Base-by-base conservation (phyloP, 1,140 invertebrate genomes). In the Batillaria attramentaria region DNA sequence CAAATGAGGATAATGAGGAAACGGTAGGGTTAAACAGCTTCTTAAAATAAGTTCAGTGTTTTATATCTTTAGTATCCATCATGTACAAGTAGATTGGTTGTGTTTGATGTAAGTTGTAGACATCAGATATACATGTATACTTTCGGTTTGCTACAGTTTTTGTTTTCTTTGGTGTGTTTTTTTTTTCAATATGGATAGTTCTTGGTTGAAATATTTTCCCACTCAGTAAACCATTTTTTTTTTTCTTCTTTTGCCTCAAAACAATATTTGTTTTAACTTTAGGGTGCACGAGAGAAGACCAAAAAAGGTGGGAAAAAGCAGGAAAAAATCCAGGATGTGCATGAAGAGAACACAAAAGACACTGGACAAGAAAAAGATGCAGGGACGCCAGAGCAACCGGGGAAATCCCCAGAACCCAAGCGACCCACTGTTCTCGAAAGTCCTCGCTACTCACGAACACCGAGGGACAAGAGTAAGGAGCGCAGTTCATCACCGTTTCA, bases 401-500 rank as follows among this genome's bases (percentile, higher is more conserved):
- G 28, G 2, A 46, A n/a, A 39, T 42, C 50, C 42, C 31, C 8
- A 62, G 57, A 62, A 0, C n/a, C 54, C 13, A 57, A 57, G 62
- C 28, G 20, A 37, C 35, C 46, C 41, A 39, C 35, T 24, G 57
- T 41, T 31, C 39, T 39, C n/a, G 73, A 57, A 24, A 75, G 73
- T 42, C 73, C 73, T 28, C 54, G 57, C 37, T 75, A 75, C 31
- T 4, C 62, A 54, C 20, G 42, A 24, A 62, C 54, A 18, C 54
- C 73, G 24, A 54, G 54, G 73, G 73, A 75, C 24, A 42, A 77
- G 39, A 68, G 46, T 24, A 42, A 66, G 28, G 35, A 50, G 60
- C 66, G 77, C 70, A 78, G 77, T 31, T 41, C 77, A 1, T 78
- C 77, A 39, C 77, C 77, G 2, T 78, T 78, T 68, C 28, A 46